Conservation (phyloP, 2,888 invertebrate genomes). For the Oscheius sp. region DNA sequence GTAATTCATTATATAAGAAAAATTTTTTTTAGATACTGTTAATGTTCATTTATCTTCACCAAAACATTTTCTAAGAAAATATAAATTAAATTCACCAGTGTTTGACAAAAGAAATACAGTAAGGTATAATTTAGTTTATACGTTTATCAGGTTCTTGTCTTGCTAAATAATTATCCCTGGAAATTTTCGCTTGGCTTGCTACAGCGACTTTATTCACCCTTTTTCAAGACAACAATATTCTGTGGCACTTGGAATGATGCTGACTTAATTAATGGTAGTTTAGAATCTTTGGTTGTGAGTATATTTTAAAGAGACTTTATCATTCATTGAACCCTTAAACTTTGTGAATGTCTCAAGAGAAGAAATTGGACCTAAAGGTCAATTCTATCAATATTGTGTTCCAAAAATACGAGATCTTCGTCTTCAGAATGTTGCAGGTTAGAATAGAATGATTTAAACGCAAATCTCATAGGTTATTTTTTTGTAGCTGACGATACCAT, state of each 20-base stretch:
- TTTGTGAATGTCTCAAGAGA: conserved; percentile 3
- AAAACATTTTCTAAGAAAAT: no score
- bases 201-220: conserved; percentile 1
- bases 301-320: neutral
- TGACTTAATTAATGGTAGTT: neutral
- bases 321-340: conserved; percentile 3
- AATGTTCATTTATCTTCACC: no score
- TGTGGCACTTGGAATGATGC: neutral
- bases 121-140: neutral
- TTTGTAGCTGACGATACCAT: conserved; percentile 11
- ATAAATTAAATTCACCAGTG: no score
- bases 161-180: neutral
- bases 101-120: neutral
- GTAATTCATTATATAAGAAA: no score
- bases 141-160: neutral
- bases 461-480: conserved; percentile 9
- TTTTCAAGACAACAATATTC: conserved; percentile 1
- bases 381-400: neutral
- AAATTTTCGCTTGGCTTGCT: neutral
- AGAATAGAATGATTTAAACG: neutral
- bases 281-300: neutral
- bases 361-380: neutral
- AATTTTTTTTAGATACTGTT: no score
- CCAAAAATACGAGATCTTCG: neutral
- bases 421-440: conserved; percentile 14